A percentile compares a stretch with the other conserved stretches of the same genome.
These are phyloP conservation scores for Morone saxatilis DNA, from an alignment of 2,113 vertebrate species.

Conservation along the genomic window DNA sequence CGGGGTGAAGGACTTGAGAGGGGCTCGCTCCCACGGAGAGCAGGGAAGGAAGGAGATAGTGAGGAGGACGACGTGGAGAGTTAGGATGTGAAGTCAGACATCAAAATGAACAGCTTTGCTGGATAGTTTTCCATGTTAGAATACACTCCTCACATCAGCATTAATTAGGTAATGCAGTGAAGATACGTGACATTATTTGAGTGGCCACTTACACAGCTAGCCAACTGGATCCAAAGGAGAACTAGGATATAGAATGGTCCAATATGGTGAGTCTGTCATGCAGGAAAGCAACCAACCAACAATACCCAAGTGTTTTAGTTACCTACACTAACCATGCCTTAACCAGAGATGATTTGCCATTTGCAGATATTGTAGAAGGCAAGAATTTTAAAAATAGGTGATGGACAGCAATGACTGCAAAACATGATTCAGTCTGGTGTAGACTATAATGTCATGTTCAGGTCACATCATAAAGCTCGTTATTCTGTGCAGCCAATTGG, in stretches of 20 bases:
- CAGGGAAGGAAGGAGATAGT: slow-evolving; percentile 3
- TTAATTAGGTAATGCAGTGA: background rate
- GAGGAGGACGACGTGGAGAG: slow-evolving; percentile 4
- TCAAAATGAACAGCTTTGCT: background rate
- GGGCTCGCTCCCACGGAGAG: slow-evolving; percentile 61
- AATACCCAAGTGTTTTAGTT: too few relatives aligned
- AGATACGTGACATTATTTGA: background rate
- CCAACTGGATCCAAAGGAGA: background rate
- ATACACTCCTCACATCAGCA: background rate
- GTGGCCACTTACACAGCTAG: too few relatives aligned
- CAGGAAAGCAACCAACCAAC: too few relatives aligned
- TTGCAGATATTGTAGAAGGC: background rate
- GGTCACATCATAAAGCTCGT: background rate
- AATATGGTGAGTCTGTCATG: too few relatives aligned
- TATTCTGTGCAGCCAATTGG: background rate
- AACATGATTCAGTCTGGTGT: too few relatives aligned
- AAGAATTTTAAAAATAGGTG: background rate
- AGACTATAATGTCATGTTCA: background rate
- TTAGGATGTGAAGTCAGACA: background rate
- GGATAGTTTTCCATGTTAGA: background rate
- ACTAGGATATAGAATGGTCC: background rate
- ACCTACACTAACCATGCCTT: too few relatives aligned
- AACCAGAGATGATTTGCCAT: too few relatives aligned
- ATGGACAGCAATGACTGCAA: background rate
- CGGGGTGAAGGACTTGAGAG: slow-evolving; percentile 39